Conservation (phyloP, 2,888 invertebrate species). For the Brachynemurus nebulosus region DNA sequence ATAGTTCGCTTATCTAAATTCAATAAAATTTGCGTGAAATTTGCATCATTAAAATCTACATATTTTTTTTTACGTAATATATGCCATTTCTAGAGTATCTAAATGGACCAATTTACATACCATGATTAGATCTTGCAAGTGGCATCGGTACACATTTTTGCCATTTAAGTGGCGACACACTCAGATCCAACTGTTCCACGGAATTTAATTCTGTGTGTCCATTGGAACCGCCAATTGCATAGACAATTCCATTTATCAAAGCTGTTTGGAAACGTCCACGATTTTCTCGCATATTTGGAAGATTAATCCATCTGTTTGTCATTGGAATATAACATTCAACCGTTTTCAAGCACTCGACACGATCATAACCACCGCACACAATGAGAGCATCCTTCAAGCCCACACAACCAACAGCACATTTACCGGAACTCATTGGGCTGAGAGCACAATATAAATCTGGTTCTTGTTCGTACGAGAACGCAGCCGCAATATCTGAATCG, state of each 20-base stretch:
- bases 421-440: constrained; percentile 47
- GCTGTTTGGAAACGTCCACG: constrained; percentile 70
- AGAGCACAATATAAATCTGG: constrained; percentile 42
- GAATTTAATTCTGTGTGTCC: constrained; percentile 67
- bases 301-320: constrained; percentile 50
- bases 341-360: constrained; percentile 64
- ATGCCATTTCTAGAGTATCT: no score
- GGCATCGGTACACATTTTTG: constrained; percentile 37
- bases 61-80: no score
- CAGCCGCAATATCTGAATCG: constrained; percentile 2
- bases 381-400: constrained; percentile 54
- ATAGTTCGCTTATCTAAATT: no score
- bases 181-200: constrained; percentile 47
- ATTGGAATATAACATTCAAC: constrained; percentile 62
- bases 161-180: constrained; percentile 38
- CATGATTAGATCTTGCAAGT: constrained; percentile 52
- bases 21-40: no score
- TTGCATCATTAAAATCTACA: no score
- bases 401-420: constrained; percentile 65
- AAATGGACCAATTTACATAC: constrained; percentile 22
- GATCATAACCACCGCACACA: constrained; percentile 74
- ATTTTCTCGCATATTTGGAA: constrained; percentile 57
- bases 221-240: constrained; percentile 71
- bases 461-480: constrained; percentile 31
- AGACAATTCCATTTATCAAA: constrained; percentile 51